Evolutionary conservation across 2,113 vertebrate species (phyloP).

Genomic region (Sylvilagus bachmani): DNA sequence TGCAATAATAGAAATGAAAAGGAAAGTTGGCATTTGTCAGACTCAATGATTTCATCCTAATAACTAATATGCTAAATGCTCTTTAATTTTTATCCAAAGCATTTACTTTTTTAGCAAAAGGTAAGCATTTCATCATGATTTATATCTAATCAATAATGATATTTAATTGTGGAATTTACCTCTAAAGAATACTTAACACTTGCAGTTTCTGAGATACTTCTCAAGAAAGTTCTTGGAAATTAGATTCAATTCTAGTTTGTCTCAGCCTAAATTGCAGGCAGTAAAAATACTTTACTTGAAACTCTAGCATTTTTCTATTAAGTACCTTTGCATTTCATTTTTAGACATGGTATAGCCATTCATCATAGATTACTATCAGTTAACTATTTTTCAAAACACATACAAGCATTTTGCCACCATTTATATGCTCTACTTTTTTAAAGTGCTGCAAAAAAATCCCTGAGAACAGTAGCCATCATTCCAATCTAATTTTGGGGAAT

Average conservation of each 20-base stretch:
- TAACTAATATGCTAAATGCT: background rate
- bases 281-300: background rate
- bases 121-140: background rate
- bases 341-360: background rate
- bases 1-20: slow-evolving; percentile 7
- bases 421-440: background rate
- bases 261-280: background rate
- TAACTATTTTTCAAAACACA: background rate
- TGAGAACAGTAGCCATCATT: background rate
- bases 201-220: background rate
- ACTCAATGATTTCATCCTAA: background rate
- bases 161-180: background rate
- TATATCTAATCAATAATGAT: background rate
- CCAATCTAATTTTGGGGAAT: background rate
- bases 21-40: background rate
- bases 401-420: background rate
- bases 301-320: slow-evolving; percentile 1
- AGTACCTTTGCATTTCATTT: background rate
- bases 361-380: background rate
- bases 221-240: background rate
- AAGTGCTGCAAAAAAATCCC: background rate
- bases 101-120: slow-evolving; percentile 21
- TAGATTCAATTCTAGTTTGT: background rate
- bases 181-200: background rate
- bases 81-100: background rate